phyloP scores from a whole-genome alignment of 2,888 invertebrate genomes.

The Drosophila suboccidentalis region DNA sequence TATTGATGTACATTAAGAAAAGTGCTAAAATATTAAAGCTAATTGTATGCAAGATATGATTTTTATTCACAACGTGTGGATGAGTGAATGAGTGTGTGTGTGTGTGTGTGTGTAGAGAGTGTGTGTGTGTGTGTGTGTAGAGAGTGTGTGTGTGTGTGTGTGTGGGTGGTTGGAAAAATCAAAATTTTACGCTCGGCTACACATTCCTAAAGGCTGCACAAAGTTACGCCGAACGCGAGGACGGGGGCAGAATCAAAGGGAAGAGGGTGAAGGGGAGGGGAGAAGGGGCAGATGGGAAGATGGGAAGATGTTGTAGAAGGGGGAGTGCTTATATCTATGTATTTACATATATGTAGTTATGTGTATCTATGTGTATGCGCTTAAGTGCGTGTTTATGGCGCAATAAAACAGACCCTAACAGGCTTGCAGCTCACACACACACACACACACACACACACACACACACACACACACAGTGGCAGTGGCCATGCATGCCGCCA shows the following conservation, averaged over 20 bases:
- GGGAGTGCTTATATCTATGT: constrained; percentile 25
- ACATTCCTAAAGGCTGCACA: constrained; percentile 73
- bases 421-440: constrained; percentile 41
- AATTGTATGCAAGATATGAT: constrained; percentile 67
- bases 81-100: constrained; percentile 2
- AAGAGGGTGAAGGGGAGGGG: background rate
- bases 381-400: constrained; percentile 82
- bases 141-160: constrained; percentile 18
- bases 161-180: constrained; percentile 66
- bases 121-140: background rate
- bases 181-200: constrained; percentile 75
- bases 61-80: constrained; percentile 50
- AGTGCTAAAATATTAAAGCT: constrained; percentile 67
- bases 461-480: constrained; percentile 9
- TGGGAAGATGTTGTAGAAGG: background rate
- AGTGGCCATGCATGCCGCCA: constrained; percentile 56
- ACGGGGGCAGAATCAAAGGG: constrained; percentile 5
- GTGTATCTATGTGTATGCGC: constrained; percentile 46
- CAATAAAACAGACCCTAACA: constrained; percentile 79
- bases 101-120: constrained; percentile 5
- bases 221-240: constrained; percentile 51
- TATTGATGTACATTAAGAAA: constrained; percentile 65
- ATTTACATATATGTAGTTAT: constrained; percentile 23
- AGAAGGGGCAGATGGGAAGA: background rate
- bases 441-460: constrained; percentile 32